phyloP scores from a whole-genome alignment of 2,888 invertebrate species.

The Rhagium mordax region DNA sequence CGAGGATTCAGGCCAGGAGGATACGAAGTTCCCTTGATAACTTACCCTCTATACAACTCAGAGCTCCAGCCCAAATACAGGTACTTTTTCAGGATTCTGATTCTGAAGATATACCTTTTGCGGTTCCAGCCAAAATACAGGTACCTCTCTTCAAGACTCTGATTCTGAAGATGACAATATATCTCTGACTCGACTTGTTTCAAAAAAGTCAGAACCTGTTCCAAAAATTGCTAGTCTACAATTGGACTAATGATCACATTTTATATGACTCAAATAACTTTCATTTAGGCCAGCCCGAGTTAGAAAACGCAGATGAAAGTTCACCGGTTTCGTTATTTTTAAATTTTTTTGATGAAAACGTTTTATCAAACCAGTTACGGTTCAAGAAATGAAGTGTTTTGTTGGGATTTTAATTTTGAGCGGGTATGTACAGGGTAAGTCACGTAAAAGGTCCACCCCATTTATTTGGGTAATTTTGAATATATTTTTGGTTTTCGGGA shows the following conservation, averaged over 20 bases:
- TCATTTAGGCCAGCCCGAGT: no score
- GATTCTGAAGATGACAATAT: constrained; percentile 5
- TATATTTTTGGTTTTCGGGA: no score
- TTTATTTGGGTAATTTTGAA: no score
- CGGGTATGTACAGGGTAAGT: no score
- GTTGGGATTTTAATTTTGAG: no score
- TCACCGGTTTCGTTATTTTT: no score
- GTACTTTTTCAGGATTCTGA: constrained; percentile 7
- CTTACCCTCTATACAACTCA: constrained; percentile 27
- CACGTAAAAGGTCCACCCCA: no score
- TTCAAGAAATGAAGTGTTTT: no score
- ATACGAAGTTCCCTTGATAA: constrained; percentile 22
- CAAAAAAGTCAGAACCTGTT: constrained; percentile 8
- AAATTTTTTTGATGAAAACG: no score
- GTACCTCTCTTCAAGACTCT: not conserved
- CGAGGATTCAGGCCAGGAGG: constrained; percentile 23
- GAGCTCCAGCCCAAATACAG: constrained; percentile 3
- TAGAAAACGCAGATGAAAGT: no score
- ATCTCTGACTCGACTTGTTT: constrained; percentile 2
- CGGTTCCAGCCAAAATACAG: not conserved
- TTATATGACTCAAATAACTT: no score
- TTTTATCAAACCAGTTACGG: no score
- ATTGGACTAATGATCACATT: constrained; percentile 27
- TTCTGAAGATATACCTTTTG: constrained; percentile 23
- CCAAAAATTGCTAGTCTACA: constrained; percentile 14